These are phyloP conservation scores for Leptothorax acervorum DNA, from an alignment of 2,888 invertebrate species.

Conservation along the genomic window DNA sequence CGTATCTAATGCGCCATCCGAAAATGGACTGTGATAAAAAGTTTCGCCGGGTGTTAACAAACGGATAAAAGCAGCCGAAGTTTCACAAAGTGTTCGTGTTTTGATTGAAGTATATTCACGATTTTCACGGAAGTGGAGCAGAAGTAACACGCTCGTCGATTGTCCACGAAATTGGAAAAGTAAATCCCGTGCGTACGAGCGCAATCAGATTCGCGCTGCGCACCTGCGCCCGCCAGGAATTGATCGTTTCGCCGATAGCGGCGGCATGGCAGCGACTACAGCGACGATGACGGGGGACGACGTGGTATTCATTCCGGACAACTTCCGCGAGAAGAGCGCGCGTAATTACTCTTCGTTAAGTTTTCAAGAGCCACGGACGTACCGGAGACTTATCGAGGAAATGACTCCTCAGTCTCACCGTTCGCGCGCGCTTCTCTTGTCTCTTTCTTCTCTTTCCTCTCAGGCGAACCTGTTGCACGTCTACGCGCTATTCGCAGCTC, in stretches of 20 bases:
- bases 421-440: constrained; percentile 20
- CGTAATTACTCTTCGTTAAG: constrained; percentile 65
- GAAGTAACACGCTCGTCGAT: constrained; percentile 46
- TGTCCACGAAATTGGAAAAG: constrained; percentile 45
- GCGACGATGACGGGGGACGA: constrained; percentile 13
- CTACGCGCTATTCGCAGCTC: constrained; percentile 16
- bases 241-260: constrained; percentile 47
- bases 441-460: constrained; percentile 55
- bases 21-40: background rate
- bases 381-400: constrained; percentile 59
- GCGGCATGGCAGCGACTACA: background rate
- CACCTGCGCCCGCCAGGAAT: constrained; percentile 28
- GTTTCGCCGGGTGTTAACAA: background rate
- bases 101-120: constrained; percentile 19
- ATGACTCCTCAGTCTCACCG: constrained; percentile 48
- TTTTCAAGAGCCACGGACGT: constrained; percentile 56
- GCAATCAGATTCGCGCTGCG: constrained; percentile 43
- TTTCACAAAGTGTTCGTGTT: background rate
- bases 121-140: constrained; percentile 6
- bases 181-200: constrained; percentile 43
- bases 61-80: background rate
- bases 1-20: background rate
- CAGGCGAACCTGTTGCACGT: constrained; percentile 64
- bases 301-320: constrained; percentile 55
- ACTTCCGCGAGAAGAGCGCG: constrained; percentile 51